These are phyloP conservation scores for Nyctalus aviator DNA, from an alignment of 2,797 vertebrate genomes.

Conservation along the genomic window DNA sequence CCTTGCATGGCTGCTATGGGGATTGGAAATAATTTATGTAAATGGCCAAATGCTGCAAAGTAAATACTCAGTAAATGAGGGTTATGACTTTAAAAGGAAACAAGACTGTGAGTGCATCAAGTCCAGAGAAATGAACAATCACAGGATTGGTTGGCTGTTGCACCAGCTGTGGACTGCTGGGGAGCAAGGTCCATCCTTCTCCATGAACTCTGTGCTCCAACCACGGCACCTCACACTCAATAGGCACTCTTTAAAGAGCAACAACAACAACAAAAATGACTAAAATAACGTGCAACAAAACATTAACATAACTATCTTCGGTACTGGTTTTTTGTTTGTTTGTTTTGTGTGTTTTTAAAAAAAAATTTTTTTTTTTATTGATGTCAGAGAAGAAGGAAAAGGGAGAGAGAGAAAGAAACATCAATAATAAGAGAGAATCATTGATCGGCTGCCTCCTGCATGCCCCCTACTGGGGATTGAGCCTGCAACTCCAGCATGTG, in stretches of 20 bases:
- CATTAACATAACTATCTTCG: background rate
- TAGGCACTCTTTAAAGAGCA: background rate
- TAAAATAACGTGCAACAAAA: slow-evolving; percentile 27
- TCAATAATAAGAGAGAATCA: too few relatives aligned
- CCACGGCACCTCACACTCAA: background rate
- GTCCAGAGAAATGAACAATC: background rate
- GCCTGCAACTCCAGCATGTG: too few relatives aligned
- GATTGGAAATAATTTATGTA: background rate
- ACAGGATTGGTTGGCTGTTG: rapidly evolving
- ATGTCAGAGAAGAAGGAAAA: too few relatives aligned
- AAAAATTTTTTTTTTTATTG: too few relatives aligned
- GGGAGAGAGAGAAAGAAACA: too few relatives aligned
- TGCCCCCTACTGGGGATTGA: too few relatives aligned
- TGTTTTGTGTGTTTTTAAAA: too few relatives aligned
- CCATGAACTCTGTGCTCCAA: background rate
- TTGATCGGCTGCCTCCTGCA: too few relatives aligned
- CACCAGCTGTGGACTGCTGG: rapidly evolving
- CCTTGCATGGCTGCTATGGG: background rate
- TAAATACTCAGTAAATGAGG: background rate
- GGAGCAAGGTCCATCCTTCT: background rate
- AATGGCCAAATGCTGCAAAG: background rate
- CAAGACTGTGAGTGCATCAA: background rate
- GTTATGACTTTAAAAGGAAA: slow-evolving; percentile 10
- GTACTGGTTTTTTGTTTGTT: background rate
- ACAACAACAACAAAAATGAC: background rate